Conservation (phyloP, 2,113 vertebrate species). For the Passer domesticus region DNA sequence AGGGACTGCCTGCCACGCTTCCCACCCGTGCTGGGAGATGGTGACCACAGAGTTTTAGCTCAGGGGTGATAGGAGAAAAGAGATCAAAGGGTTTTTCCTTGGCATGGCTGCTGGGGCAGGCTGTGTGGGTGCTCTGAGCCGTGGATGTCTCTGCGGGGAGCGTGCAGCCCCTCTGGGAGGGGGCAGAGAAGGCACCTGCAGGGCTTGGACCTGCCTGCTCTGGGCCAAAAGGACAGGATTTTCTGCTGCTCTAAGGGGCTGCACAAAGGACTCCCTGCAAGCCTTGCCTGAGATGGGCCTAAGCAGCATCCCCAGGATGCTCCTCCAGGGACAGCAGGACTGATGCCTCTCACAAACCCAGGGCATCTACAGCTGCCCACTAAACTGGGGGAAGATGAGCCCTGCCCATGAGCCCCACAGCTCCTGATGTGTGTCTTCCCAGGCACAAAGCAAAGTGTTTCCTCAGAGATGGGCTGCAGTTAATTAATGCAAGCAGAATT, state of each 20-base stretch:
- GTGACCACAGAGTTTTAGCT: neutral
- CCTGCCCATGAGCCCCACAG: neutral
- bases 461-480: neutral
- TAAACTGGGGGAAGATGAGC: neutral
- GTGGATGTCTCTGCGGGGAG: neutral
- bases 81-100: neutral
- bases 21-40: neutral
- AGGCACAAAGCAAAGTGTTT: neutral
- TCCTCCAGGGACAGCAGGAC: neutral
- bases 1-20: neutral
- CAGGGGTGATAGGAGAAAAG: neutral
- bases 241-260: neutral
- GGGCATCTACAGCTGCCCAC: neutral
- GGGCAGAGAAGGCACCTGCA: neutral
- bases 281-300: fast-evolving
- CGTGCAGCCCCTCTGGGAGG: neutral
- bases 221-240: neutral
- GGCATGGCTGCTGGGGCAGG: neutral
- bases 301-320: neutral
- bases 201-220: neutral
- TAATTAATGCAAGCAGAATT: neutral
- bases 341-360: neutral
- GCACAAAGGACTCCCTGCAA: neutral
- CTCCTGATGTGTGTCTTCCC: neutral
- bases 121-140: neutral